Percentiles rank a stretch among this genome's conserved stretches.
These are phyloP conservation scores for Brachionus koreanus DNA, from an alignment of 1,140 invertebrate species.

Conservation along the genomic window DNA sequence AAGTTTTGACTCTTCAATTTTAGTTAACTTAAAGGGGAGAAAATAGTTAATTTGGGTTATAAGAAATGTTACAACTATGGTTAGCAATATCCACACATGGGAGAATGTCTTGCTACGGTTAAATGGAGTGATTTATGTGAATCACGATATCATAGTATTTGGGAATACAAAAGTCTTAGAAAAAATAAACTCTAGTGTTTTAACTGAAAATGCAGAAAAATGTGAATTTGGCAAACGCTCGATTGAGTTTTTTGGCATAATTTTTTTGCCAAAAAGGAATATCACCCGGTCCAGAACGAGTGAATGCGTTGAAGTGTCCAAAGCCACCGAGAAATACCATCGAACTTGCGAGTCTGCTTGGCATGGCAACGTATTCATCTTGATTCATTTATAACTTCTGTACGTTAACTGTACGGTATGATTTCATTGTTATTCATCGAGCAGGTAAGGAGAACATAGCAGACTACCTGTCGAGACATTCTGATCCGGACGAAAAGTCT, in stretches of 20 bases:
- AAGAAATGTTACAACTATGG: not conserved
- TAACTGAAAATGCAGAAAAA: not conserved
- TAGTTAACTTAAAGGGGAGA: not conserved
- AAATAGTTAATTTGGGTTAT: not conserved
- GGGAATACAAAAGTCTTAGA: not conserved
- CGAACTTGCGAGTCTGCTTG: slow-evolving; percentile 46
- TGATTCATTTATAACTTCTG: slow-evolving; percentile 53
- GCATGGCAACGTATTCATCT: slow-evolving; percentile 54
- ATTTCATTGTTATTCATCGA: not conserved
- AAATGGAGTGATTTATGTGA: not conserved
- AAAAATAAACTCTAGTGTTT: not conserved
- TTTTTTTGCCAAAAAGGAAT: not conserved
- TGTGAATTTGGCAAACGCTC: not conserved
- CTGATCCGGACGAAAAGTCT: not conserved
- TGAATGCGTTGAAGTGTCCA: not conserved
- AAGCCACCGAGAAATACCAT: not conserved
- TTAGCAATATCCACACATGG: not conserved
- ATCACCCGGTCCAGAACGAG: not conserved
- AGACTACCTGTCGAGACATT: not conserved
- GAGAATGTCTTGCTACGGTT: not conserved
- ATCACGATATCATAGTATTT: not conserved
- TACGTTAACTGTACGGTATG: slow-evolving; percentile 45
- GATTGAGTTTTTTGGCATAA: not conserved
- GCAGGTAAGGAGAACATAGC: not conserved
- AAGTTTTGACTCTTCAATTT: not conserved